Conservation (phyloP, 2,888 invertebrate species). For the Keiferia lycopersicella region DNA sequence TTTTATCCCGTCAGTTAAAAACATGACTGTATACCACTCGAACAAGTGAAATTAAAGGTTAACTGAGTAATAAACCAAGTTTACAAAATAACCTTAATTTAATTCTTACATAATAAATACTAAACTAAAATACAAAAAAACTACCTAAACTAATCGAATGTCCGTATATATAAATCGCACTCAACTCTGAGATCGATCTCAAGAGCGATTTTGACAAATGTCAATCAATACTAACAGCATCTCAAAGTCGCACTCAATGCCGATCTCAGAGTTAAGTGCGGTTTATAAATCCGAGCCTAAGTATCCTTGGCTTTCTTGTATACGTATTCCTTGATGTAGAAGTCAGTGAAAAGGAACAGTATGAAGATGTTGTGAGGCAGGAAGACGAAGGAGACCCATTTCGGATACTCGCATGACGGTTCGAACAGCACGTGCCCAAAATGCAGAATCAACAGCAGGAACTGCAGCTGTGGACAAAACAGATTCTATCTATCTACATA, state of each 20-base stretch:
- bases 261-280: too few relatives aligned
- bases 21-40: too few relatives aligned
- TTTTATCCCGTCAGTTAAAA: too few relatives aligned
- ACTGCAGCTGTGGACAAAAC: slow-evolving; percentile 81
- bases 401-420: slow-evolving; percentile 83
- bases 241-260: too few relatives aligned
- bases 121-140: slow-evolving; percentile 7
- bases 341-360: slow-evolving; percentile 84
- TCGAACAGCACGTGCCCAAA: slow-evolving; percentile 78
- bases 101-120: neutral
- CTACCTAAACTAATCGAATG: neutral
- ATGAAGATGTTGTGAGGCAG: slow-evolving; percentile 86
- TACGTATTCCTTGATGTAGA: slow-evolving; percentile 85
- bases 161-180: too few relatives aligned
- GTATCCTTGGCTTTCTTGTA: slow-evolving; percentile 57
- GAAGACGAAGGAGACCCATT: slow-evolving; percentile 78
- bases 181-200: too few relatives aligned
- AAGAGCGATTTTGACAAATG: too few relatives aligned
- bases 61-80: neutral
- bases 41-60: neutral
- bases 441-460: slow-evolving; percentile 83
- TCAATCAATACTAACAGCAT: too few relatives aligned
- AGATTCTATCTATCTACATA: too few relatives aligned
- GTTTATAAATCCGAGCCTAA: too few relatives aligned
- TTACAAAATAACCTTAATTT: neutral